Evolutionary conservation across 2,113 vertebrate species (phyloP), one percentile per base, ranked within the genome.

Genomic region (Pelobates fuscus): DNA sequence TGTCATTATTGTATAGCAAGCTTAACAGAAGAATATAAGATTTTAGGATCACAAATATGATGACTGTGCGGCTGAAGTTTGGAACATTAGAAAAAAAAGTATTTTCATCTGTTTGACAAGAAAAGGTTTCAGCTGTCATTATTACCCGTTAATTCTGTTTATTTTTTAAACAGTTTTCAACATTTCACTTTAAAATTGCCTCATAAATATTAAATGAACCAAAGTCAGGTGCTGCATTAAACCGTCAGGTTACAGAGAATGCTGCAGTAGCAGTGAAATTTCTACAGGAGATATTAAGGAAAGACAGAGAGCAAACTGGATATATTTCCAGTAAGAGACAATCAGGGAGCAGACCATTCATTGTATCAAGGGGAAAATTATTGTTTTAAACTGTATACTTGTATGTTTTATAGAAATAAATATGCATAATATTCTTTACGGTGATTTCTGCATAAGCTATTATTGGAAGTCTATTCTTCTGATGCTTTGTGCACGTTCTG

Each of bases 181-280:
- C 61, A 63, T 65, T 65, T 43, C 37, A 41, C 27, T 62, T 55
- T n/a, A 65, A 65, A 65, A 44, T 43, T 63, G 27, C 27, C 2
- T 63, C 37, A 65, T 65, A 65, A 41, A 44, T 65, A 17, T 43
- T 65, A 17, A 21, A 65, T 65, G 32, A 65, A 43, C 6, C 32
- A 23, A 30, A 41, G 32, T 20, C 32, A 43, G 37, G 10, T 65
- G 62, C 20, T 43, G 6, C 21, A 41, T 64, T 64, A 21, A 41
- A 23, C n/a, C 20, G 2, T 43, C 21, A 29, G 6, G 20, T 65
- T 23, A 23, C 12, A 41, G 32, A 2, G 29, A 20, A 20, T 63
- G 1, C 11, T 27, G 15, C 30, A 37, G 60, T 17, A 10, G 5
- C 11, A 23, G n/a, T 20, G 17, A 55, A 2, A 55, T 21, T 23